phyloP scores from a whole-genome alignment of 1,140 invertebrate genomes.

The Tachypleus tridentatus region DNA sequence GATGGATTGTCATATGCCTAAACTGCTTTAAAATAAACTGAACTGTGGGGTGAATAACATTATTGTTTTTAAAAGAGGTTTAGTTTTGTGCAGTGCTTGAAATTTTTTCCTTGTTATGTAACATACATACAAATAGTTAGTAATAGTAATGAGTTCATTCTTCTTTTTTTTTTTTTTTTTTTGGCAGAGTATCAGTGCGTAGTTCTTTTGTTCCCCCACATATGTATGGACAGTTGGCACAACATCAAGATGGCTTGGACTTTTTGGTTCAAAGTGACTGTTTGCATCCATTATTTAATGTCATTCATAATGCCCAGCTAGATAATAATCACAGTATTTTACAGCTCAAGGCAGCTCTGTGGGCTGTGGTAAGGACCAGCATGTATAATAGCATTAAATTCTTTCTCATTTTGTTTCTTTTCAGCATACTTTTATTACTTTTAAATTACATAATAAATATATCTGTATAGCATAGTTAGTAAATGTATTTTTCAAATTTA shows the following conservation, averaged over 20 bases:
- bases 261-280: constrained; percentile 41
- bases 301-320: constrained; percentile 28
- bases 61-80: not conserved
- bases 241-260: constrained; percentile 58
- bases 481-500: constrained; percentile 5
- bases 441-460: constrained; percentile 1
- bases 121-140: not conserved
- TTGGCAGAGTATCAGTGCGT: constrained; percentile 30
- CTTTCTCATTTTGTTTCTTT: constrained; percentile 1
- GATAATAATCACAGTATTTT: constrained; percentile 31
- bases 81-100: not conserved
- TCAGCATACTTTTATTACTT: not conserved
- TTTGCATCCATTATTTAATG: constrained; percentile 24
- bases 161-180: not conserved
- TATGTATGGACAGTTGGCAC: constrained; percentile 73
- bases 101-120: not conserved
- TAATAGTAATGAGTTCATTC: not conserved
- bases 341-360: constrained; percentile 69
- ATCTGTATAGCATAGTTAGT: constrained; percentile 1
- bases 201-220: constrained; percentile 67
- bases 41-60: not conserved
- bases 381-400: constrained; percentile 3
- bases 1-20: constrained; percentile 1
- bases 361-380: constrained; percentile 48
- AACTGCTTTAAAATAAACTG: not conserved